Evolutionary conservation across 2,888 invertebrate species (phyloP).

Genomic region (Mongoloraphidia duomilia): DNA sequence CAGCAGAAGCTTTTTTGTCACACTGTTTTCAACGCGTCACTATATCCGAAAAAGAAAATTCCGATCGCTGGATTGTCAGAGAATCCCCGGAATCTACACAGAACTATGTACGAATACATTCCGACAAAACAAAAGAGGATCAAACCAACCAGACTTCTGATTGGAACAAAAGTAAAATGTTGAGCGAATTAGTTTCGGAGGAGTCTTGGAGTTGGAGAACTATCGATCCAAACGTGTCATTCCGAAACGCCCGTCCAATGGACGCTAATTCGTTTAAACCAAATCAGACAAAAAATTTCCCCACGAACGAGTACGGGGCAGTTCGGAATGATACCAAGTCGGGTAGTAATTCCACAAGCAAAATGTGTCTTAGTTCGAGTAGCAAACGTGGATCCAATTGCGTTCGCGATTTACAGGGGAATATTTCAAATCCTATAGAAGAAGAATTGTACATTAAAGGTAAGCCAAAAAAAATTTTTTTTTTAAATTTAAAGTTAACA

Average conservation of each 20-base stretch:
- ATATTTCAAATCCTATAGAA: constrained; percentile 41
- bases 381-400: too few species aligned
- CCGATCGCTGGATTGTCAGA: constrained; percentile 43
- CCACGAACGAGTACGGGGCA: too few species aligned
- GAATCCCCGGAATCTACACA: constrained; percentile 36
- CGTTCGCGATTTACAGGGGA: constrained; percentile 13
- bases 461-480: too few species aligned
- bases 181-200: constrained; percentile 18
- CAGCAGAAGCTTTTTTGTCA: constrained; percentile 49
- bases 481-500: too few species aligned
- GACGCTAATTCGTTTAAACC: too few species aligned
- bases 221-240: constrained; percentile 17
- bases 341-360: too few species aligned
- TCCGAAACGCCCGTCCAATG: too few species aligned
- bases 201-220: constrained; percentile 22
- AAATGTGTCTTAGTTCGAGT: too few species aligned
- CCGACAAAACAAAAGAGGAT: constrained; percentile 12
- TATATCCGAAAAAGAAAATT: constrained; percentile 42
- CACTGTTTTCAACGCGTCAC: constrained; percentile 64
- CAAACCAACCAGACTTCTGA: constrained; percentile 3
- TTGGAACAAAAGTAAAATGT: constrained; percentile 12
- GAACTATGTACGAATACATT: constrained; percentile 1
- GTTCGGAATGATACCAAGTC: too few species aligned
- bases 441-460: constrained; percentile 82
- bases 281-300: too few species aligned